phyloP scores from a whole-genome alignment of 1,140 invertebrate genomes.

The Laodelphax striatellus region DNA sequence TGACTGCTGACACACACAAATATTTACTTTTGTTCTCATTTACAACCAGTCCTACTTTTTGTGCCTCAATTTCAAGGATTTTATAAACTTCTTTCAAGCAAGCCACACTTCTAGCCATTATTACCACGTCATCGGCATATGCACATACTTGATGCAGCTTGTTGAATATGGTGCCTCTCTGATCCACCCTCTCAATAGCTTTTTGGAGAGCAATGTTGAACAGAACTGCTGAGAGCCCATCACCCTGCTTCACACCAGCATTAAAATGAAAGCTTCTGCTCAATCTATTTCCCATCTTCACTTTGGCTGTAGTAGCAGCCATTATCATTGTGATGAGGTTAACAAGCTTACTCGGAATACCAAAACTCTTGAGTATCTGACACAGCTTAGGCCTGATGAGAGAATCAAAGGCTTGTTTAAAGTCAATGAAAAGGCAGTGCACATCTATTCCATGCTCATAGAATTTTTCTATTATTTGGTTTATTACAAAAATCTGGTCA shows the following conservation, averaged over 20 bases:
- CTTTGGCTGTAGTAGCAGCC: not conserved
- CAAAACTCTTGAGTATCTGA: not conserved
- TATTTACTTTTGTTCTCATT: not conserved
- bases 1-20: not conserved
- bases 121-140: not conserved
- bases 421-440: not conserved
- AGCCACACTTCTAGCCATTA: not conserved
- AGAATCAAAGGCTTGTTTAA: not conserved
- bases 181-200: not conserved
- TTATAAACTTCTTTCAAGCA: not conserved
- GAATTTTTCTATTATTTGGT: constrained; percentile 6
- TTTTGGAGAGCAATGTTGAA: not conserved
- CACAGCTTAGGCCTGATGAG: not conserved
- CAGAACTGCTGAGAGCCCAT: not conserved
- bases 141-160: not conserved
- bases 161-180: not conserved
- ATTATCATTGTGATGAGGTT: not conserved
- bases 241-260: not conserved
- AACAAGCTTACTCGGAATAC: not conserved
- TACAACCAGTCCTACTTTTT: not conserved
- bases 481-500: constrained; percentile 12
- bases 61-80: not conserved
- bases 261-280: not conserved
- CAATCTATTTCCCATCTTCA: not conserved
- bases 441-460: not conserved